A percentile compares a stretch with the other conserved stretches of the same genome.
phyloP scores from a whole-genome alignment of 1,140 invertebrate genomes.

The Penaeus japonicus region DNA sequence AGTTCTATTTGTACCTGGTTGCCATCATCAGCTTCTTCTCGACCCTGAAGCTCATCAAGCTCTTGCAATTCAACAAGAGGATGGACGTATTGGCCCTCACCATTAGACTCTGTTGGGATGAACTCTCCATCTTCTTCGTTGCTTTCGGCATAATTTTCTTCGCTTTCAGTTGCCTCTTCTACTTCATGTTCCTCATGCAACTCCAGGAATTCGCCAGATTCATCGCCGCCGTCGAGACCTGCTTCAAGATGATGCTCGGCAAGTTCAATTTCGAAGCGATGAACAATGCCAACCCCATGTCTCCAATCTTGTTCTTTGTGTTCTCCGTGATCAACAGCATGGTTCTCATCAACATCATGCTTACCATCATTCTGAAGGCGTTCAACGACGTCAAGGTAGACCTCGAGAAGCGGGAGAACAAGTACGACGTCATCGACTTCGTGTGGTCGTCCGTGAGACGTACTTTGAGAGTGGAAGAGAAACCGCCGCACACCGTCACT shows the following conservation, averaged over 20 bases:
- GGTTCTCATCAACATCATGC: slow-evolving; percentile 70
- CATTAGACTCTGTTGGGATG: slow-evolving; percentile 49
- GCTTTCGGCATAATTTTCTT: slow-evolving; percentile 54
- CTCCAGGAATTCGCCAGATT: slow-evolving; percentile 47
- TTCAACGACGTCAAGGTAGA: slow-evolving; percentile 63
- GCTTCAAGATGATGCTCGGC: slow-evolving; percentile 57
- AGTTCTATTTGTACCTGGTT: slow-evolving; percentile 34
- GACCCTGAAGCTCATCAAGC: slow-evolving; percentile 52
- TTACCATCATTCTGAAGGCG: slow-evolving; percentile 69
- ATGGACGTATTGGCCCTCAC: slow-evolving; percentile 52
- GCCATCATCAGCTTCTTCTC: slow-evolving; percentile 49
- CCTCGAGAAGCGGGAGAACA: slow-evolving; percentile 33
- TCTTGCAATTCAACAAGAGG: slow-evolving; percentile 57
- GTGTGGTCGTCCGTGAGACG: slow-evolving; percentile 10
- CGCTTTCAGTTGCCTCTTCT: slow-evolving; percentile 50
- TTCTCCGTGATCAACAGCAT: slow-evolving; percentile 68
- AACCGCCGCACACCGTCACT: background rate
- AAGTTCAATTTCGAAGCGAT: slow-evolving; percentile 65
- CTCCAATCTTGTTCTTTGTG: slow-evolving; percentile 68
- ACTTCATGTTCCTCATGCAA: slow-evolving; percentile 34
- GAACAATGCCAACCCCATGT: slow-evolving; percentile 63
- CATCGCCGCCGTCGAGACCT: slow-evolving; percentile 35
- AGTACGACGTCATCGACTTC: slow-evolving; percentile 51
- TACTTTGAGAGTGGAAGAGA: background rate
- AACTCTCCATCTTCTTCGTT: slow-evolving; percentile 51